Conservation (phyloP, 2,113 vertebrate species). For the Tinamus guttatus region DNA sequence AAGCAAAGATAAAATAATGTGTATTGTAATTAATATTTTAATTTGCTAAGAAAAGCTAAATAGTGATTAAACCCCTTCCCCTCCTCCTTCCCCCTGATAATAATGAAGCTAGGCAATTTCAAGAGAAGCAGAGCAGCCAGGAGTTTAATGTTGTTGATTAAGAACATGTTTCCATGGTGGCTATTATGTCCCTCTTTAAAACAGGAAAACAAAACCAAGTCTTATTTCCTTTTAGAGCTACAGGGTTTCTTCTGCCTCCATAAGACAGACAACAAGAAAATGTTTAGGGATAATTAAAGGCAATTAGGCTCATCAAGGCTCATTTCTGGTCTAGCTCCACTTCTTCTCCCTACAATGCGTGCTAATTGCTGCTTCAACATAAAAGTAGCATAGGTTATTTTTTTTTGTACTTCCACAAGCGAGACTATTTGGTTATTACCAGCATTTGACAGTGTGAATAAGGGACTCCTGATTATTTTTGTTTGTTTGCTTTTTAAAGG, state of each 20-base stretch:
- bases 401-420: constrained; percentile 63
- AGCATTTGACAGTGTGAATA: constrained; percentile 68
- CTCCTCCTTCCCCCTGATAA: constrained; percentile 67
- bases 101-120: constrained; percentile 79
- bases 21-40: constrained; percentile 85
- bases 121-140: constrained; percentile 72
- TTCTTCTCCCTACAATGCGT: constrained; percentile 63
- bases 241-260: constrained; percentile 76
- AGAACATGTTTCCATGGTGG: constrained; percentile 78
- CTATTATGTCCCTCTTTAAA: constrained; percentile 76
- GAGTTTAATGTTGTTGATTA: constrained; percentile 82
- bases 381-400: constrained; percentile 45
- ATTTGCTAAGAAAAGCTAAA: constrained; percentile 79
- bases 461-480: constrained; percentile 51
- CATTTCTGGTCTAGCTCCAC: constrained; percentile 63
- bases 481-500: constrained; percentile 43
- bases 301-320: constrained; percentile 79
- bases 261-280: constrained; percentile 75
- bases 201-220: constrained; percentile 75
- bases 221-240: constrained; percentile 78
- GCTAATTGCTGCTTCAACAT: constrained; percentile 77
- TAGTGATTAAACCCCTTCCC: constrained; percentile 72
- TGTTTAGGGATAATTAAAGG: constrained; percentile 81
- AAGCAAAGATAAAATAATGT: constrained; percentile 79
- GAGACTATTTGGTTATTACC: constrained; percentile 67